Evolutionary conservation across 2,113 vertebrate genomes (phyloP).

Genomic region (Addax nasomaculatus): DNA sequence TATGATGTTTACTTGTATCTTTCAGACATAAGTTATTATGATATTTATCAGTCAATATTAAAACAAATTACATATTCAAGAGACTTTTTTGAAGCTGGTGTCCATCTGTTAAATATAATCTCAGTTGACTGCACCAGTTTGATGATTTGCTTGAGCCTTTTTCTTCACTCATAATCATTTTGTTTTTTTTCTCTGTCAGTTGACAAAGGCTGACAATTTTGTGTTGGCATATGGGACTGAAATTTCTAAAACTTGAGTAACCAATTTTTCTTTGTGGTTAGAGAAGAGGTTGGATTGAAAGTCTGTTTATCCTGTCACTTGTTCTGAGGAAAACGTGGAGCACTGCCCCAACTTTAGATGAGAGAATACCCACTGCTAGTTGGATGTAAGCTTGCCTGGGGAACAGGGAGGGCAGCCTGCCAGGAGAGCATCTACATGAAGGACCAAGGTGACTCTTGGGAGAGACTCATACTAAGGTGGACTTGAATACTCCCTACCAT

Average conservation of each 20-base stretch:
- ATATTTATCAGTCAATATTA: constrained; percentile 42
- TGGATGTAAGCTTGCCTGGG: neutral
- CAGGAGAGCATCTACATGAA: neutral
- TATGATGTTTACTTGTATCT: constrained; percentile 39
- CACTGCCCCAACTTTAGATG: neutral
- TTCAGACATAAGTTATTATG: constrained; percentile 28
- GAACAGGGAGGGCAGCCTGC: neutral
- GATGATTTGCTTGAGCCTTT: constrained; percentile 38
- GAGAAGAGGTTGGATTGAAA: constrained; percentile 6
- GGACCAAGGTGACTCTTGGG: neutral
- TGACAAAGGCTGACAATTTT: constrained; percentile 57
- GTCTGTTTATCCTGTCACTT: neutral
- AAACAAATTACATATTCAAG: constrained; percentile 38
- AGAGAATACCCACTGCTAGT: neutral
- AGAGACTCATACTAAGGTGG: neutral
- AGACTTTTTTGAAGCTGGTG: constrained; percentile 22
- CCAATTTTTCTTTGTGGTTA: constrained; percentile 32
- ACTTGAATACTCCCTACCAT: neutral
- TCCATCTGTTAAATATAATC: constrained; percentile 32
- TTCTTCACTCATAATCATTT: constrained; percentile 18
- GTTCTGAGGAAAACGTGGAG: constrained; percentile 7
- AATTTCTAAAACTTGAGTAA: constrained; percentile 26
- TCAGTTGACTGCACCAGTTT: neutral
- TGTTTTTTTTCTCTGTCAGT: neutral
- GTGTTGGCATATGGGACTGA: constrained; percentile 17